Base-by-base conservation (phyloP, 2,113 vertebrate genomes). In the Pelecanoides urinatrix region DNA sequence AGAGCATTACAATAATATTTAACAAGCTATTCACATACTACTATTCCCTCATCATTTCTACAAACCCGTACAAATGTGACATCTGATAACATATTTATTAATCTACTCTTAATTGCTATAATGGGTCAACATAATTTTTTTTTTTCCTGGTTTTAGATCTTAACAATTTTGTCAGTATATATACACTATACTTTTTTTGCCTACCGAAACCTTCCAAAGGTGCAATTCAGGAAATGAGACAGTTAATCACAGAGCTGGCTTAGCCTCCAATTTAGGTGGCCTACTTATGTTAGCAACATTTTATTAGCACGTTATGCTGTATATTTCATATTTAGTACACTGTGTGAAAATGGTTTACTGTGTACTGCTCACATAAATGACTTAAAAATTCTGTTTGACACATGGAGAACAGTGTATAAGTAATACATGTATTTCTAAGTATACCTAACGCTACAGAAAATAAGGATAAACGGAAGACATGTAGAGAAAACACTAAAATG, bases 321-420 rank as follows among this genome's bases (percentile, higher is more conserved):
- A 91, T 92, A 94, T 95, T 95, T 96, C 96, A 96, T 94, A 97
- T 94, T 95, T 94, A 96, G 94, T 92, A 89, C n/a, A 73, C 44
- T 76, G 74, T 65, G 55, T 91, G 89, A 96, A 90, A 94, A 97
- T 50, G 53, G 73, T 94, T 95, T 95, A 95, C 91, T 91, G 77
- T 91, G 70, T 95, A 94, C 76, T 68, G 77, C 86, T 96, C 68
- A 72, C 49, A 92, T 67, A 96, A 95, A 91, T 70, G 86, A 92
- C 92, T 96, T 90, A 95, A 81, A 94, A 94, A 96, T 96, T 96
- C 89, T 76, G 62, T 94, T 89, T 94, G 86, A 96, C 84, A 92
- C 61, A 74, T 0, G 70, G 50, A 94, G 47, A 95, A 88, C 58
- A 47, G 53, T 19, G 30, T 78, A 19, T 79, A 94, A 92, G 73